These are phyloP conservation scores for Maniola jurtina DNA, from an alignment of 1,140 invertebrate genomes.

Conservation along the genomic window DNA sequence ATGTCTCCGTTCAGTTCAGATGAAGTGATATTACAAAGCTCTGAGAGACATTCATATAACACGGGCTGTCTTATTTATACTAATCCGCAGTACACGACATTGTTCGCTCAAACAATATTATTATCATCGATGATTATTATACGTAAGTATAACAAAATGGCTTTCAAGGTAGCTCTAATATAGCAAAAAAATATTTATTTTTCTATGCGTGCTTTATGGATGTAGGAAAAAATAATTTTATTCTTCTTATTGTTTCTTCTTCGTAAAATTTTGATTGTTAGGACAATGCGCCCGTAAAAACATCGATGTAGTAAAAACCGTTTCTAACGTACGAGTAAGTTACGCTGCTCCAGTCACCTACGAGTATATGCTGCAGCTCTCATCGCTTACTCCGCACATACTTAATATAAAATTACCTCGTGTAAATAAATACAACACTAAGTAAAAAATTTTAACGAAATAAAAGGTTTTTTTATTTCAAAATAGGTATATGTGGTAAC, in stretches of 20 bases:
- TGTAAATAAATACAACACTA: not conserved
- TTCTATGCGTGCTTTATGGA: no score
- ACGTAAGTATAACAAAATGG: slow-evolving; percentile 51
- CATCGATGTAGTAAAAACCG: no score
- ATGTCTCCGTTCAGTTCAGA: slow-evolving; percentile 36
- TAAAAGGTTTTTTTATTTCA: slow-evolving; percentile 3
- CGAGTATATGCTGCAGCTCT: not conserved
- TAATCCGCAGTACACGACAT: slow-evolving; percentile 34
- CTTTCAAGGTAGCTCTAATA: slow-evolving; percentile 48
- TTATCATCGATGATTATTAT: no score
- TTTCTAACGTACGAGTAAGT: not conserved
- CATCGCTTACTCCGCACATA: not conserved
- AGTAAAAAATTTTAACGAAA: no score
- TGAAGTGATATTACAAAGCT: slow-evolving; percentile 41
- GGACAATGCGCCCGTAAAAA: no score
- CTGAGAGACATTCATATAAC: slow-evolving; percentile 50
- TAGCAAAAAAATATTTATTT: no score
- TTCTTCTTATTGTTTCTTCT: no score
- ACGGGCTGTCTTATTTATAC: slow-evolving; percentile 34
- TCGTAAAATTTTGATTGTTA: no score
- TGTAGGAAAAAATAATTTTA: no score
- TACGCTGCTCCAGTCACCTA: no score
- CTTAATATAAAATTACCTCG: not conserved
- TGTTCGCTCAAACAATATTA: slow-evolving; percentile 22
- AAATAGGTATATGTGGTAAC: not conserved